Base-by-base conservation (phyloP, 2,797 vertebrate species). In the Antrozous pallidus region DNA sequence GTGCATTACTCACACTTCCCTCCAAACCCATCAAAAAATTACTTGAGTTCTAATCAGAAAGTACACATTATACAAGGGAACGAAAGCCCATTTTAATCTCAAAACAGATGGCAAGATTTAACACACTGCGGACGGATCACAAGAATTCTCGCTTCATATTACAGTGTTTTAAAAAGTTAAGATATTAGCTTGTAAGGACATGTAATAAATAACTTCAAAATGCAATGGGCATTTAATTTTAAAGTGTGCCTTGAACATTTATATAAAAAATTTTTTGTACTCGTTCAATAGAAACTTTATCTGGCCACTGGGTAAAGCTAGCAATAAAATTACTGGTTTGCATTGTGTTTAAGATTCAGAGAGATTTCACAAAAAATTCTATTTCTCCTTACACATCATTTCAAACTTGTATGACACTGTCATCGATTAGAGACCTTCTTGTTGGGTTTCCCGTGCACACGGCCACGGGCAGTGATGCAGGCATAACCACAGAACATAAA, bases 51-150 rank as follows among this genome's bases (percentile, higher is more conserved):
- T 74, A 74, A 77, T 61, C 33, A 88, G 73, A 88, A 94, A 84
- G 16, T 89, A 47, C 67, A 90, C 92, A 77, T 86, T 67, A 70
- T 4, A 63, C 13, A 71, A 71, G 7, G 31, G 78, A 90, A 86
- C 10, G 8, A 63, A 0, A 80, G 71, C 16, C 75, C 28, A 11
- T 74, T 88, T 74, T 4, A 65, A 91, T 40, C 71, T 87, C 36
- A 90, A 90, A 92, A 51, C 45, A 86, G n/a, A 90, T 28, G 83
- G 61, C 12, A 61, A 65, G 42, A 88, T 36, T 84, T 61, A 92
- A 58, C 11, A 58, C 56, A 28, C 1, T 13, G 26, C 0, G 26
- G 56, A 28, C 2, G 5, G 24, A 58, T 58, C 56, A 58, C 56
- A 8, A 58, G 56, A 58, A 58, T 58, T 58, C 56, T 58, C 11